Evolutionary conservation across 2,888 invertebrate species (phyloP).

Genomic region (Xylocampa areola): DNA sequence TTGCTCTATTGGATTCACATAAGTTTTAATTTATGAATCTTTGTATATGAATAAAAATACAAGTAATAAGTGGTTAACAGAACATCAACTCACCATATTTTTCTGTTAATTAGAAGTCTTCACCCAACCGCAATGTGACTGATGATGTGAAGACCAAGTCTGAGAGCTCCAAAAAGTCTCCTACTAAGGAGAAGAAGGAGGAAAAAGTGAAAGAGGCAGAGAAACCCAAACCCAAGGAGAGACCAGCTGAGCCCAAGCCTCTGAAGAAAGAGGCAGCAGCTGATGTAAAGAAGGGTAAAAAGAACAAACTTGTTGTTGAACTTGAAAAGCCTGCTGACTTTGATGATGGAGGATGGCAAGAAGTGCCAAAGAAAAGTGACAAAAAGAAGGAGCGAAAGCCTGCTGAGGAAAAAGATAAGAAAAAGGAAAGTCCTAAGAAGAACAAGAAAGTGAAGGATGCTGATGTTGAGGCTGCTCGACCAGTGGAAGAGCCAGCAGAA

Average conservation of each 20-base stretch:
- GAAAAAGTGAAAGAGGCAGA: slow-evolving; percentile 88
- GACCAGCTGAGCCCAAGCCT: slow-evolving; percentile 73
- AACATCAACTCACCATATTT: slow-evolving; percentile 6
- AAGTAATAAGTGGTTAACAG: slow-evolving; percentile 3
- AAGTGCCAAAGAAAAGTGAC: slow-evolving; percentile 92
- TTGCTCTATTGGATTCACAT: slow-evolving; percentile 7
- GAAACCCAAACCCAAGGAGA: slow-evolving; percentile 85
- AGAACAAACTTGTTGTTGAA: slow-evolving; percentile 86
- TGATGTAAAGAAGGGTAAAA: slow-evolving; percentile 90
- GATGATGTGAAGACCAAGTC: slow-evolving; percentile 90
- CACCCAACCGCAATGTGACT: slow-evolving; percentile 90
- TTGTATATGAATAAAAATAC: slow-evolving; percentile 3
- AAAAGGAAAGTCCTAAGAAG: slow-evolving; percentile 87
- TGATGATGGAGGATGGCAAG: slow-evolving; percentile 94
- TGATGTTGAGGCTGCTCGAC: slow-evolving; percentile 76
- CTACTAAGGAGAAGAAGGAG: slow-evolving; percentile 89
- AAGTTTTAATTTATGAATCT: slow-evolving; percentile 48
- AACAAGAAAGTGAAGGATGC: slow-evolving; percentile 86
- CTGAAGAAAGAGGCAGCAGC: slow-evolving; percentile 81
- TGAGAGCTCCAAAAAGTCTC: slow-evolving; percentile 90
- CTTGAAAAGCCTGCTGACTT: slow-evolving; percentile 92
- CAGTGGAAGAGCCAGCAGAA: slow-evolving; percentile 71
- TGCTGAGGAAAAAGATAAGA: slow-evolving; percentile 89
- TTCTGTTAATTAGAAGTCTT: slow-evolving; percentile 87
- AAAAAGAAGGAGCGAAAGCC: slow-evolving; percentile 91